phyloP scores from a whole-genome alignment of 2,113 vertebrate genomes.

The Asarcornis scutulata region DNA sequence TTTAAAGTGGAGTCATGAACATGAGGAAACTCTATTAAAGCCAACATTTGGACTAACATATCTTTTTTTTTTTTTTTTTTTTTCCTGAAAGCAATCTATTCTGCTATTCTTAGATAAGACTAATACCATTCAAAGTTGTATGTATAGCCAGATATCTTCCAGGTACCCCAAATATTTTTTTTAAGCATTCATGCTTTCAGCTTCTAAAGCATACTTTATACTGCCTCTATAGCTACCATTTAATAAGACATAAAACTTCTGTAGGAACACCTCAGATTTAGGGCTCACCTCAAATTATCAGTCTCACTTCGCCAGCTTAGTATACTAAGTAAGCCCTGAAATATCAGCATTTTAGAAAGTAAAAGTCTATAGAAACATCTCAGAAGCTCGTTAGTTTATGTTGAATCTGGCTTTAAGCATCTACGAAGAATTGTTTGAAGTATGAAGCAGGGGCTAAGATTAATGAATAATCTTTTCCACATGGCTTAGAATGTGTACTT shows the following conservation, averaged over 20 bases:
- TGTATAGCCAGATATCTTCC: neutral
- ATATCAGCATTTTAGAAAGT: neutral
- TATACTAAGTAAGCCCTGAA: neutral
- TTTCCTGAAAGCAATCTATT: neutral
- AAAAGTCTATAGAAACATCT: neutral
- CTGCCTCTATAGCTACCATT: neutral
- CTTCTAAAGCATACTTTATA: neutral
- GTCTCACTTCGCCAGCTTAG: neutral
- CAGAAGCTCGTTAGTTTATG: neutral
- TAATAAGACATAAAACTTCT: neutral
- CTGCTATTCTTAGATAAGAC: neutral
- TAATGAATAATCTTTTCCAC: slow-evolving; percentile 11
- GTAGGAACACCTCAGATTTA: neutral
- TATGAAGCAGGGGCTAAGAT: neutral
- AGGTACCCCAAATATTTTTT: neutral
- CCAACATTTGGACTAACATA: neutral
- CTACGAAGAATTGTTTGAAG: neutral
- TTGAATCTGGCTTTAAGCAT: neutral
- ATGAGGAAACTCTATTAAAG: neutral
- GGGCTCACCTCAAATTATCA: neutral
- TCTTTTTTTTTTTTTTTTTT: neutral
- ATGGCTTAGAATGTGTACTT: neutral
- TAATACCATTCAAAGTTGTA: neutral
- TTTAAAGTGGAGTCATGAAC: neutral
- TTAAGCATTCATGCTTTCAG: neutral